Conservation (phyloP, 2,888 invertebrate species). For the Calameuta idolon region DNA sequence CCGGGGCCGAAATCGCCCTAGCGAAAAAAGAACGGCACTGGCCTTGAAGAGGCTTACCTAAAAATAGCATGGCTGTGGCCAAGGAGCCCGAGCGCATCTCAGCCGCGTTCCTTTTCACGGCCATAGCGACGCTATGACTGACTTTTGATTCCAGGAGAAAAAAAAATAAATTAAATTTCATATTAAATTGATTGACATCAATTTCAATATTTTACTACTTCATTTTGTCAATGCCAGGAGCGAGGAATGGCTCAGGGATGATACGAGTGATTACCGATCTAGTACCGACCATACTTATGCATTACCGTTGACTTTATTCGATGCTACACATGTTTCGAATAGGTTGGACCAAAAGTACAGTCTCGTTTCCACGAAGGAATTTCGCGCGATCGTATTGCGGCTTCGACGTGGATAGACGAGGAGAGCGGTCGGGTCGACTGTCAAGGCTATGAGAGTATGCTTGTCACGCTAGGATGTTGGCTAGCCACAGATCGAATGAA, state of each 20-base stretch:
- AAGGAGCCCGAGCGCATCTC: background rate
- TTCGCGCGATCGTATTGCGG: background rate
- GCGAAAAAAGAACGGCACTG: constrained; percentile 20
- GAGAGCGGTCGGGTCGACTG: constrained; percentile 55
- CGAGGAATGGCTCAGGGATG: background rate
- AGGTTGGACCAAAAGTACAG: background rate
- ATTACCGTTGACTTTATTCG: background rate
- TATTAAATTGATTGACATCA: background rate
- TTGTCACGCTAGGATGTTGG: constrained; percentile 50
- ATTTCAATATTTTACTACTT: background rate
- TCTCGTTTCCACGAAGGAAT: background rate
- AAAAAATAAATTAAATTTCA: background rate
- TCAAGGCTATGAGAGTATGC: constrained; percentile 57
- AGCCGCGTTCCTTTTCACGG: background rate
- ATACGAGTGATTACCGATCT: background rate
- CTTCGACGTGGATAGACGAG: constrained; percentile 15
- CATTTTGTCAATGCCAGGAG: background rate
- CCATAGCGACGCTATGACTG: background rate
- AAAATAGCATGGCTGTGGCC: constrained; percentile 36
- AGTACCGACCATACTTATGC: background rate
- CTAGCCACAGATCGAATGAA: constrained; percentile 43
- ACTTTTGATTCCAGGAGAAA: background rate
- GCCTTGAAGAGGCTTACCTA: constrained; percentile 49
- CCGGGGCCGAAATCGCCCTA: constrained; percentile 9
- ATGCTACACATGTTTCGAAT: background rate